Percentiles rank a stretch among this genome's conserved stretches.
Evolutionary conservation across 2,888 invertebrate species (phyloP).

Genomic region (Drosophila yooni): DNA sequence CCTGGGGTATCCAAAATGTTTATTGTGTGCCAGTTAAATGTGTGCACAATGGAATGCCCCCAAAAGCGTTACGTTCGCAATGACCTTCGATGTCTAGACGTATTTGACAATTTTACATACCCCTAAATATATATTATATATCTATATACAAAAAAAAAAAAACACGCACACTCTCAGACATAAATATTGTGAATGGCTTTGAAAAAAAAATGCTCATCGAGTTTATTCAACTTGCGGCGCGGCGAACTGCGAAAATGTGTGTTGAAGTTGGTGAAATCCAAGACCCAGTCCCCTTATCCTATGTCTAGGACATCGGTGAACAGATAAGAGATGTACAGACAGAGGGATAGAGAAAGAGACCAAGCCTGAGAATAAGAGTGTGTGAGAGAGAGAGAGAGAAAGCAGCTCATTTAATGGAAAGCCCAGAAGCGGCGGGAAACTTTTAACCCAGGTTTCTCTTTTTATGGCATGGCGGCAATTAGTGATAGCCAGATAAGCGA

Average conservation of each 20-base stretch:
- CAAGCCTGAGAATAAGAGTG: not conserved
- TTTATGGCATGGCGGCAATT: conserved; percentile 53
- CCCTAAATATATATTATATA: conserved; percentile 39
- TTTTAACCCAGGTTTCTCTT: conserved; percentile 17
- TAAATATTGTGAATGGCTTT: conserved; percentile 42
- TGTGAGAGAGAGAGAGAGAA: not conserved
- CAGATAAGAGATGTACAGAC: not conserved
- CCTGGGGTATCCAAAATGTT: not conserved
- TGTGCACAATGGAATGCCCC: conserved; percentile 37
- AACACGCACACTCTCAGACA: conserved; percentile 35
- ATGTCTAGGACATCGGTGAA: conserved; percentile 43
- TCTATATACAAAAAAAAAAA: conserved; percentile 23
- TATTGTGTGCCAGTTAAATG: conserved; percentile 21
- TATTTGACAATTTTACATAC: conserved; percentile 72
- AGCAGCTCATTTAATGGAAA: conserved; percentile 31
- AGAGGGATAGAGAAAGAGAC: not conserved
- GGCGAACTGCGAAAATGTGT: conserved; percentile 20
- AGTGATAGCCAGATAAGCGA: conserved; percentile 50
- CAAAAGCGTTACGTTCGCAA: conserved; percentile 54
- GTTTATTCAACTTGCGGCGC: conserved; percentile 68
- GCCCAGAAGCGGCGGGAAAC: conserved; percentile 25
- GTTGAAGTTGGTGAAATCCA: conserved; percentile 12
- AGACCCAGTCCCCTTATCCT: conserved; percentile 21
- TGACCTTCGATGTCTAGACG: conserved; percentile 79
- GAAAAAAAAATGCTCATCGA: conserved; percentile 37